Base-by-base conservation (phyloP, 2,113 vertebrate species). In the Cercopithecus mona region DNA sequence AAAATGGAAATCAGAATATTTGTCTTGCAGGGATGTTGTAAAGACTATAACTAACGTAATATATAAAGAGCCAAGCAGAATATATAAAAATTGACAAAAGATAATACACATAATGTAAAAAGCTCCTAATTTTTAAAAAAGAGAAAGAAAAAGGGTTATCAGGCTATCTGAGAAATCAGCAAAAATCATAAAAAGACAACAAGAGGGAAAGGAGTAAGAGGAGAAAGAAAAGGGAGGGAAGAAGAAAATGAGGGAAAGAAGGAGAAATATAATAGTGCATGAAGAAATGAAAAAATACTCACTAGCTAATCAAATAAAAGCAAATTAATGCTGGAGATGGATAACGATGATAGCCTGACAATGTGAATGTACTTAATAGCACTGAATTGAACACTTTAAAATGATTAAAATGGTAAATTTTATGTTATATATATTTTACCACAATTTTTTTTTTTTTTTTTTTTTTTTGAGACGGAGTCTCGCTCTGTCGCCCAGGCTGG, bases 261-360 rank as follows among this genome's bases (percentile, higher is more conserved):
- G 3, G 25, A 72, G 40, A 30, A 83, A 83, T 17, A 59, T 25
- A 43, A 30, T 30, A 25, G 75, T 48, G 17, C 43, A 78, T 48
- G 17, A 13, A 79, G 45, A 79, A 79, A 35, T 50, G 45, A 59
- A 78, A 96, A 96, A 48, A 43, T 57, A n/a, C n/a, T 81, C 17
- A 17, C 73, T 38, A 85, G 38, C 23, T 89, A 59, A 93, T 35
- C 22, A 50, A 68, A 84, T 79, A 23, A 87, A 91, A 91, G 27
- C 61, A 88, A 73, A 64, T 88, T 48, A 66, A 70, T 92, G 55
- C 32, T 61, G n/a, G 32, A 66, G 35, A 75, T 30, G 32, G 57
- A 95, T 32, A 18, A 43, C 9, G 38, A 52, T 30, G 25, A 23
- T 30, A 50, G 35, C 35, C 52, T 48, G 61, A 43, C 12, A 78